Conservation (phyloP, 2,888 invertebrate genomes). For the Melanostoma mellinum region DNA sequence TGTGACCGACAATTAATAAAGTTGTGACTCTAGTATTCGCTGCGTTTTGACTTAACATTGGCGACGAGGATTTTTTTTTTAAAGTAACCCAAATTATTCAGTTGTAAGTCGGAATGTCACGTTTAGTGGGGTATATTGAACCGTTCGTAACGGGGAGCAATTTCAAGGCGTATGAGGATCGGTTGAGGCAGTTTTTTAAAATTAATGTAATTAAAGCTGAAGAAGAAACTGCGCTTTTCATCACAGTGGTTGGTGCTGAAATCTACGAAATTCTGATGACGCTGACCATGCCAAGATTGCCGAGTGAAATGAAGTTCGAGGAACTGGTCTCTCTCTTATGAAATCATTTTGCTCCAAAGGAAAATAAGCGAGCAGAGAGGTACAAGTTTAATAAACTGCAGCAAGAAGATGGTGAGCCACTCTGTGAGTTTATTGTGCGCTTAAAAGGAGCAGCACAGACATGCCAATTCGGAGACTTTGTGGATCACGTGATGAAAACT, state of each 20-base stretch:
- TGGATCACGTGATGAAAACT: constrained; percentile 18
- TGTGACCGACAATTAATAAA: too few relatives aligned
- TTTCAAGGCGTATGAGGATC: background rate
- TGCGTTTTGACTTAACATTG: too few relatives aligned
- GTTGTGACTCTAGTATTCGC: too few relatives aligned
- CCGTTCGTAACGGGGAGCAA: too few relatives aligned
- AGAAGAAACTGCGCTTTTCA: background rate
- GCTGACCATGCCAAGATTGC: background rate
- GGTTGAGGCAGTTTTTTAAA: background rate
- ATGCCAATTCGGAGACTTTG: constrained; percentile 8
- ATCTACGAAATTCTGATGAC: background rate
- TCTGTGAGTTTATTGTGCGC: constrained; percentile 6
- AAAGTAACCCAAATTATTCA: too few relatives aligned
- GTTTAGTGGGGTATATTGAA: too few relatives aligned
- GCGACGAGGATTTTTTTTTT: too few relatives aligned
- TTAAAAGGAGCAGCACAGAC: constrained; percentile 12
- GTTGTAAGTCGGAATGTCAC: too few relatives aligned
- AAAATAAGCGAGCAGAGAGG: background rate
- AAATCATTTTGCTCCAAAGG: background rate
- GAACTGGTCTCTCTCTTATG: background rate
- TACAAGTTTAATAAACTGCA: background rate
- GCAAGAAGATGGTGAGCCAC: constrained; percentile 9
- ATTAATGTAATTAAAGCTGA: background rate
- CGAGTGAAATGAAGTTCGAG: background rate
- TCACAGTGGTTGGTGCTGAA: background rate